Conservation (phyloP, 1,140 invertebrate species). For the Aleiodes sp. region DNA sequence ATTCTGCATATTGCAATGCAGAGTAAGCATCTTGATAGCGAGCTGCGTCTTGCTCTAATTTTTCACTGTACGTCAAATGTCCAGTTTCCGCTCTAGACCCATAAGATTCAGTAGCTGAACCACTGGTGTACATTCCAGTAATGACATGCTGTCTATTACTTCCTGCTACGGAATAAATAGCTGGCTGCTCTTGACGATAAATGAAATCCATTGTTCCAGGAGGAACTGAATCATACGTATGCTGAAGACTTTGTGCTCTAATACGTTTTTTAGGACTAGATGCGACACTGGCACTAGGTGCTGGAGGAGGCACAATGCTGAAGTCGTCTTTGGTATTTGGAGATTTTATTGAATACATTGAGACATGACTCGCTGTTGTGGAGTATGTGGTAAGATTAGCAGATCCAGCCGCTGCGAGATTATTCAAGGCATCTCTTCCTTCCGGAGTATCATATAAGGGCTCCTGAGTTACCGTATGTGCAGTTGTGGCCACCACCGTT, state of each 20-base stretch:
- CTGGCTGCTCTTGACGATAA: conserved; percentile 72
- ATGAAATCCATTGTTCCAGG: conserved; percentile 63
- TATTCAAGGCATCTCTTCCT: conserved; percentile 54
- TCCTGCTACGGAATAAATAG: conserved; percentile 79
- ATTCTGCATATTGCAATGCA: conserved; percentile 52
- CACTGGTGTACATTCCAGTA: conserved; percentile 76
- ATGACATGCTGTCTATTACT: conserved; percentile 74
- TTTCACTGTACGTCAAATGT: conserved; percentile 70
- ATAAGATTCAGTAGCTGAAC: conserved; percentile 65
- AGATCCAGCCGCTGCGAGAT: conserved; percentile 31
- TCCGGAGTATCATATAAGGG: conserved; percentile 62
- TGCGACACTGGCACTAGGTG: conserved; percentile 39
- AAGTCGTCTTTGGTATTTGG: conserved; percentile 56
- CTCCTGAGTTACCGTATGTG: conserved; percentile 49
- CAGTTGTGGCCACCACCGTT: conserved; percentile 40
- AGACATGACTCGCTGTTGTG: conserved; percentile 50
- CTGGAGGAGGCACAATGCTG: conserved; percentile 50
- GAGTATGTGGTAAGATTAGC: too few relatives aligned
- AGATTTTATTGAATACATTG: conserved; percentile 49
- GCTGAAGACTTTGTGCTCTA: conserved; percentile 52
- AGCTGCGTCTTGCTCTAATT: conserved; percentile 72
- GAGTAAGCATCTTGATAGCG: conserved; percentile 61
- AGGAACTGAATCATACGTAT: conserved; percentile 46
- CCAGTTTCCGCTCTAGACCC: conserved; percentile 66
- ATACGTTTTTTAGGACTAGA: conserved; percentile 56